Percentiles rank a stretch among this genome's conserved stretches.
These are phyloP conservation scores for Hydrotaea cyrtoneurina DNA, from an alignment of 2,888 invertebrate genomes.

Conservation along the genomic window DNA sequence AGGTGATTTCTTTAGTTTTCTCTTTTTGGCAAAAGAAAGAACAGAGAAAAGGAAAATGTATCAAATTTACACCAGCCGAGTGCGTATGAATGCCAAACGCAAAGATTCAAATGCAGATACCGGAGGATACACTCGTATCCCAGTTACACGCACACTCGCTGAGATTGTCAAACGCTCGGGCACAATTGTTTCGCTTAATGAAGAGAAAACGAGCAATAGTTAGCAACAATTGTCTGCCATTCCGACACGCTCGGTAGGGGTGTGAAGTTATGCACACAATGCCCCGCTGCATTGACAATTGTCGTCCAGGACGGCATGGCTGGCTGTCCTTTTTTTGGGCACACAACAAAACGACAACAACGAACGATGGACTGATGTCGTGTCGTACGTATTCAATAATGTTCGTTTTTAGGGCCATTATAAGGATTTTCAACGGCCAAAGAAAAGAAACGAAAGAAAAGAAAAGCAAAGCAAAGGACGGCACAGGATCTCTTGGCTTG, in stretches of 20 bases:
- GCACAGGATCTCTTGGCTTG: slow-evolving; percentile 13
- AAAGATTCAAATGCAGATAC: not conserved
- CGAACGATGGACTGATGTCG: slow-evolving; percentile 5
- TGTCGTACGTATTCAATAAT: slow-evolving; percentile 58
- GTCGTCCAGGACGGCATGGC: slow-evolving; percentile 34
- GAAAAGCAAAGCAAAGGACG: not conserved
- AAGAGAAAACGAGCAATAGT: slow-evolving; percentile 65
- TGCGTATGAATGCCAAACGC: not conserved
- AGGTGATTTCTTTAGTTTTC: slow-evolving; percentile 58
- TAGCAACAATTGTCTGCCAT: slow-evolving; percentile 56
- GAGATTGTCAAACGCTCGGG: slow-evolving; percentile 51
- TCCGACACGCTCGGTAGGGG: slow-evolving; percentile 60
- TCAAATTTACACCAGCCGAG: slow-evolving; percentile 53
- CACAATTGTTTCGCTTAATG: slow-evolving; percentile 55
- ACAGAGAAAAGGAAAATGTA: slow-evolving; percentile 46
- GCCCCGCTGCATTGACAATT: slow-evolving; percentile 32
- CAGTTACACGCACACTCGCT: not conserved
- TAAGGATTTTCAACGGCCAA: slow-evolving; percentile 29
- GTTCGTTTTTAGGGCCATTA: slow-evolving; percentile 48
- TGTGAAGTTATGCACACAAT: slow-evolving; percentile 57
- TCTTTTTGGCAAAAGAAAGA: not conserved
- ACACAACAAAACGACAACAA: not conserved
- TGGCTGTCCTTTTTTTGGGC: slow-evolving; percentile 17
- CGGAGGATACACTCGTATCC: not conserved
- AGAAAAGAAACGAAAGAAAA: not conserved